Base-by-base conservation (phyloP, 2,888 invertebrate genomes). In the Torymus tubicola region DNA sequence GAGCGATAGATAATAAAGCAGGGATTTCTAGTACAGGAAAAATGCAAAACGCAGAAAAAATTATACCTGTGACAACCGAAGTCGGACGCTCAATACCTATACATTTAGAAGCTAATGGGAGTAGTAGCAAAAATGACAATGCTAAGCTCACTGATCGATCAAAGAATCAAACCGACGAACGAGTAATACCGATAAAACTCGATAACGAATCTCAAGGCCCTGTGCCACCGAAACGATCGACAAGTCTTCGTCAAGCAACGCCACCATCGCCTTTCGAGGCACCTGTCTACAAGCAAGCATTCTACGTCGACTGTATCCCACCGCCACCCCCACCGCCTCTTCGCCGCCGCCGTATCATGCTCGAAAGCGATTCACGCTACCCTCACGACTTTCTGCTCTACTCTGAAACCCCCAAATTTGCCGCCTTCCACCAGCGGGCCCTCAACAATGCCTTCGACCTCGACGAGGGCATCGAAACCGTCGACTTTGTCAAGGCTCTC, bases 401-500 rank as follows among this genome's bases (percentile, higher is more conserved):
- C 18, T 12, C 31, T 1, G 14, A 16, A 52, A 21, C 67, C 1
- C n/a, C 78, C 3, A 78, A 77, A 60, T 75, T 72, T 55, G 58
- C 78, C 10, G 50, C 64, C 8, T 74, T 67, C 21, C 81, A 83
- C 50, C 73, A 74, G 8, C 81, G 75, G 5, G 50, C 73, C 14
- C 55, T 73, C 5, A 42, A 42, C 8, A 42, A 72, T 18, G 74
- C 74, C 2, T 74, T 71, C 18, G 75, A 81, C 21, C 16, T 53
- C 13, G 74, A 77, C 4, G 75, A 75, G 1, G 71, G 76, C 57
- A 12, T 58, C 1, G 78, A 76, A 13, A 68, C 63, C 10, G 77
- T 72, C 1, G 68, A 70, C 65, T 84, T 82, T 24, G 61, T 81
- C 75, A 84, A 78, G 78, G 76, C 83, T 0, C 80, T 86, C 3